These are phyloP conservation scores for Myripristis jacobus DNA, from an alignment of 2,797 vertebrate species.

Conservation along the genomic window DNA sequence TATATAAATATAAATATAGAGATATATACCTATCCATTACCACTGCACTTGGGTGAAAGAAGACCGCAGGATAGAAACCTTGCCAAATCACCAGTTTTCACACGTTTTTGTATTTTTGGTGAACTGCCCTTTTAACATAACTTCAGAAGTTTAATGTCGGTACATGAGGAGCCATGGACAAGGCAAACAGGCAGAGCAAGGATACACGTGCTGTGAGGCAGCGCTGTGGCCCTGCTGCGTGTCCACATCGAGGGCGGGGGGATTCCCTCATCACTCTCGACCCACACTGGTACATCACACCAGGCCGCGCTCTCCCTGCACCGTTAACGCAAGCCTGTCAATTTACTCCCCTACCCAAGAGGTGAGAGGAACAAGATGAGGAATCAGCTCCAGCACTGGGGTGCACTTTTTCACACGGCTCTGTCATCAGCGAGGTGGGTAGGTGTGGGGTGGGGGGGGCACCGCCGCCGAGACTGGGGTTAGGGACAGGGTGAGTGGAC, in stretches of 20 bases:
- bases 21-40: too few relatives aligned
- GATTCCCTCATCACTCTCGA: neutral
- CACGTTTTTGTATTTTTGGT: too few relatives aligned
- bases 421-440: neutral
- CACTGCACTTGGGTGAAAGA: too few relatives aligned
- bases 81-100: too few relatives aligned
- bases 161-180: neutral
- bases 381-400: neutral
- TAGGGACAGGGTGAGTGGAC: too few relatives aligned
- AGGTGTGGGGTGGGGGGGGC: too few relatives aligned
- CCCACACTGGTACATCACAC: neutral
- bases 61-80: too few relatives aligned
- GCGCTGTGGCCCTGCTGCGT: neutral
- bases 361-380: neutral
- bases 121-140: too few relatives aligned
- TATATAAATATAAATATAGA: too few relatives aligned
- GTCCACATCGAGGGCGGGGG: neutral
- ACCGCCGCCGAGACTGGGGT: too few relatives aligned
- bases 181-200: neutral
- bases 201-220: constrained; percentile 1
- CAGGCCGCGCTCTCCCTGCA: neutral
- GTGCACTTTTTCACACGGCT: neutral
- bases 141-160: neutral
- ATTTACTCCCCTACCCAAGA: neutral
- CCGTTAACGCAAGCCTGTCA: too few relatives aligned